phyloP scores from a whole-genome alignment of 2,888 invertebrate genomes.

The Parnassius apollo region DNA sequence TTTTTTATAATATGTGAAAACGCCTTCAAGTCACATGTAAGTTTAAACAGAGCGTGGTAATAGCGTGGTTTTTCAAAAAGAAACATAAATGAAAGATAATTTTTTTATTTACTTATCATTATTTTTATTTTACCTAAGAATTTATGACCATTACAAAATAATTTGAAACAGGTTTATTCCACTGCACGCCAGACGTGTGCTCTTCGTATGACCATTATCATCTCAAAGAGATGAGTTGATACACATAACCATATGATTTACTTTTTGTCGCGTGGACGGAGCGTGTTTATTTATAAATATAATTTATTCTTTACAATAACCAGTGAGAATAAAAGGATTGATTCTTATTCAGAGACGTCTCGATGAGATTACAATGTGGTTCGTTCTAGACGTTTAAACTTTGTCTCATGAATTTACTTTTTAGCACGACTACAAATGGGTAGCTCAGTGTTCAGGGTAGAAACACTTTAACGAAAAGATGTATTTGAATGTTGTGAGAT shows the following conservation, averaged over 20 bases:
- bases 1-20: too few species aligned
- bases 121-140: too few species aligned
- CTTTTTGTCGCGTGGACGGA: conserved; percentile 17
- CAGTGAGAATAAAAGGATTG: conserved; percentile 18
- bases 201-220: conserved; percentile 30
- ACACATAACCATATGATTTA: conserved; percentile 11
- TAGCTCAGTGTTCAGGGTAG: too few species aligned
- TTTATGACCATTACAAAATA: not conserved
- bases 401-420: too few species aligned
- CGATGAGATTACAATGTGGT: not conserved
- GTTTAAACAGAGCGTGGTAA: too few species aligned
- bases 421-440: too few species aligned
- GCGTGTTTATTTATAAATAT: conserved; percentile 14
- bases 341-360: not conserved
- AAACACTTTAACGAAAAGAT: too few species aligned
- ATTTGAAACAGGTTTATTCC: conserved; percentile 19
- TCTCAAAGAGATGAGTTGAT: conserved; percentile 33
- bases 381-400: not conserved
- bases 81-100: too few species aligned
- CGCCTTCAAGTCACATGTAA: too few species aligned
- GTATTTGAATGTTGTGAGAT: too few species aligned
- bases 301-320: conserved; percentile 16
- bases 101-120: too few species aligned
- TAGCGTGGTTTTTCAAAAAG: too few species aligned
- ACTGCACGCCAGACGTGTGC: conserved; percentile 20